These are phyloP conservation scores for Lethrus apterus DNA, from an alignment of 1,140 invertebrate species.

Conservation along the genomic window DNA sequence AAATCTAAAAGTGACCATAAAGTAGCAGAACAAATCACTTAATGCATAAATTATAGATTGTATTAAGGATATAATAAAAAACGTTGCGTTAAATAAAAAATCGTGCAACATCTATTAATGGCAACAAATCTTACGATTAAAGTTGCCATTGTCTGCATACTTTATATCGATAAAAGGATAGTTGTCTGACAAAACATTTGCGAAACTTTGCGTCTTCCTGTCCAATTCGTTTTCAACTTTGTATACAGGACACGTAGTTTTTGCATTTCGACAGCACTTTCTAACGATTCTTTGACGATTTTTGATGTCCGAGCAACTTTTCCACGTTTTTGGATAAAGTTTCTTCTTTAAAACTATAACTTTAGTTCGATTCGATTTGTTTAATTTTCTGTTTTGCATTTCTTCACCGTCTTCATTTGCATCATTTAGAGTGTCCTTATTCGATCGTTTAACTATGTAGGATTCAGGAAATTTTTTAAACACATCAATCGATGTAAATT, in stretches of 20 bases:
- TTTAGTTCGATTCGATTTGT: conserved; percentile 28
- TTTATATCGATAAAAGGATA: conserved; percentile 9
- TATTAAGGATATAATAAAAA: conserved; percentile 7
- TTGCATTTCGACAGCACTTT: conserved; percentile 39
- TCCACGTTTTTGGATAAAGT: conserved; percentile 36
- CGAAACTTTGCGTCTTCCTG: conserved; percentile 34
- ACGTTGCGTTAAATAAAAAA: conserved; percentile 17
- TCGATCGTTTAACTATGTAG: conserved; percentile 31
- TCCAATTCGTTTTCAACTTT: conserved; percentile 15
- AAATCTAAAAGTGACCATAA: conserved; percentile 7
- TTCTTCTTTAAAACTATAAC: conserved; percentile 29
- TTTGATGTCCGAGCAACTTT: conserved; percentile 38
- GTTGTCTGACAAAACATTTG: conserved; percentile 26
- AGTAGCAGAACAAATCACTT: conserved; percentile 13
- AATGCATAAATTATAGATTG: conserved; percentile 3
- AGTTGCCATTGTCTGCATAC: conserved; percentile 19
- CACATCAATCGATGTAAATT: conserved; percentile 3
- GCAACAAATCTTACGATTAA: conserved; percentile 34
- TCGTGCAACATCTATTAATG: conserved; percentile 32
- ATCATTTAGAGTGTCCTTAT: conserved; percentile 14
- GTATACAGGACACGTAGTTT: conserved; percentile 34
- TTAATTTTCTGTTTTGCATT: background rate
- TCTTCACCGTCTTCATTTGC: conserved; percentile 24
- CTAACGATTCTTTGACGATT: conserved; percentile 27
- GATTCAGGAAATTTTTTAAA: conserved; percentile 38